Percentiles rank a stretch among this genome's conserved stretches.
Evolutionary conservation across 2,113 vertebrate species (phyloP).

Genomic region (Colius striatus): DNA sequence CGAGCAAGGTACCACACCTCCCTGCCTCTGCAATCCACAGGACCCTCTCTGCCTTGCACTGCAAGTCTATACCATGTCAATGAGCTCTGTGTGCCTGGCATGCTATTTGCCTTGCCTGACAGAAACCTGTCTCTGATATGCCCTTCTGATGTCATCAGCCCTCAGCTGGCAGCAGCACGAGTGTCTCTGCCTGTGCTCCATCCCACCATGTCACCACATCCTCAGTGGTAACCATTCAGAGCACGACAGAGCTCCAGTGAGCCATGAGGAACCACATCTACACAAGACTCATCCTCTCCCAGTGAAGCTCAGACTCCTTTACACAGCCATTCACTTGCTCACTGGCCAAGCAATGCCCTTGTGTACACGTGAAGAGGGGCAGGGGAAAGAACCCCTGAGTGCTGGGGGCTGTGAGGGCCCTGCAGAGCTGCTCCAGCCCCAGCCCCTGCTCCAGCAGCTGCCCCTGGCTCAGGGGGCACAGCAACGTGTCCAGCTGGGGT

Average conservation of each 20-base stretch:
- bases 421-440: too few relatives aligned
- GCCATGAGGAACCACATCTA: background rate
- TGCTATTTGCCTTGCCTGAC: background rate
- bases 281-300: background rate
- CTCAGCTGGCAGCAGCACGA: background rate
- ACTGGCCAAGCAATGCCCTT: too few relatives aligned
- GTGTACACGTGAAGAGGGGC: accelerated
- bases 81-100: background rate
- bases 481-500: too few relatives aligned
- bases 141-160: background rate
- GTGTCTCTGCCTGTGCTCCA: background rate
- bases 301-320: background rate
- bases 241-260: background rate
- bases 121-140: background rate
- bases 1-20: background rate
- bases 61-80: background rate
- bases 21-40: accelerated
- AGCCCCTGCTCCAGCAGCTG: too few relatives aligned
- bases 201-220: accelerated
- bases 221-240: accelerated
- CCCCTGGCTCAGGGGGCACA: too few relatives aligned
- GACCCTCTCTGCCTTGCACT: background rate
- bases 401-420: too few relatives aligned
- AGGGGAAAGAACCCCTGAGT: background rate
- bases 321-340: background rate